Percentiles rank a stretch among this genome's conserved stretches.
Evolutionary conservation across 92 coral and sea anemone genomes (phyloP).

Genomic region (Zoanthus sociatus): DNA sequence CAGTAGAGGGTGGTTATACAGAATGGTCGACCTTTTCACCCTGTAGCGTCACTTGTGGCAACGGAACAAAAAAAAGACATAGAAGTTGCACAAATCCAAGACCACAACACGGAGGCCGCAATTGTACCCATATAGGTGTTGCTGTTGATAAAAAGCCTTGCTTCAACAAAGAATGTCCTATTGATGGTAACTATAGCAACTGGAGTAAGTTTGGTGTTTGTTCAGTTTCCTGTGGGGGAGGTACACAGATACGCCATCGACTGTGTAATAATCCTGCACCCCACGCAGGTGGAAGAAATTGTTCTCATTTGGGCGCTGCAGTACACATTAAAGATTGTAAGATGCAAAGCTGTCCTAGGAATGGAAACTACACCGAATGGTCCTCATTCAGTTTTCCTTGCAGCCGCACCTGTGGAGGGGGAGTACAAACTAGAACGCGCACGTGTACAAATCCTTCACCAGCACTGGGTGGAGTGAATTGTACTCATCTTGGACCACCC

Average conservation of each 20-base stretch:
- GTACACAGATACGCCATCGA: slow-evolving; percentile 65
- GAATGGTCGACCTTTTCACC: slow-evolving; percentile 65
- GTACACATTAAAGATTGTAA: slow-evolving; percentile 57
- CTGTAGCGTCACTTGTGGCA: slow-evolving; percentile 75
- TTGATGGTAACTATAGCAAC: slow-evolving; percentile 71
- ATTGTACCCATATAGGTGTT: slow-evolving; percentile 55
- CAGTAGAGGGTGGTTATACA: slow-evolving; percentile 77
- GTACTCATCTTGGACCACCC: slow-evolving; percentile 71
- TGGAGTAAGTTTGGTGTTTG: slow-evolving; percentile 70
- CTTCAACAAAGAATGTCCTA: slow-evolving; percentile 62
- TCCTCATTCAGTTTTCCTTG: slow-evolving; percentile 61
- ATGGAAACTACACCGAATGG: slow-evolving; percentile 77
- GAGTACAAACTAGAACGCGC: slow-evolving; percentile 62
- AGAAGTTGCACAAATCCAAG: slow-evolving; percentile 64
- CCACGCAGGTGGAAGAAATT: slow-evolving; percentile 61
- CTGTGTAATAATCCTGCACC: slow-evolving; percentile 67
- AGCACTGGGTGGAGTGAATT: slow-evolving; percentile 60
- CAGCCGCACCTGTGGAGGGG: slow-evolving; percentile 63
- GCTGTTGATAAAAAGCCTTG: slow-evolving; percentile 43
- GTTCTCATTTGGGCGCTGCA: slow-evolving; percentile 64
- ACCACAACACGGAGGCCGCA: slow-evolving; percentile 69
- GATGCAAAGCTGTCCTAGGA: slow-evolving; percentile 56
- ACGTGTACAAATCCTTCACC: slow-evolving; percentile 80
- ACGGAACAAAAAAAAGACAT: slow-evolving; percentile 61
- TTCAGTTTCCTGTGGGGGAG: slow-evolving; percentile 71